Evolutionary conservation across 2,888 invertebrate species (phyloP).

Genomic region (Oxycera nigricornis): DNA sequence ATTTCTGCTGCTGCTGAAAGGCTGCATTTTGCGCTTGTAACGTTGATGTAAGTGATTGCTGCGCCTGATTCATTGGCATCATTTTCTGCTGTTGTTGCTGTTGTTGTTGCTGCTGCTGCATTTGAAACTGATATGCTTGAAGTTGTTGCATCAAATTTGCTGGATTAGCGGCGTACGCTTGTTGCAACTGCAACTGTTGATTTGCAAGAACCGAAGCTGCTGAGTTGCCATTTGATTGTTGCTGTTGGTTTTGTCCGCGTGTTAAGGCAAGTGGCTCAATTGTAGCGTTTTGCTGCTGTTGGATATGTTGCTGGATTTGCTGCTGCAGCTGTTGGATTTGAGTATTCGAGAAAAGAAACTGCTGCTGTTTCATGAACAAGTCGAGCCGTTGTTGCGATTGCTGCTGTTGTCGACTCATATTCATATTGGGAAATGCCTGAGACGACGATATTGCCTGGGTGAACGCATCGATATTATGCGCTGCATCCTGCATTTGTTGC

Average conservation of each 20-base stretch:
- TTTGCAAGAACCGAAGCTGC: conserved; percentile 49
- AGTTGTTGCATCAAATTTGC: conserved; percentile 55
- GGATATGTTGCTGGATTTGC: conserved; percentile 52
- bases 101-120: conserved; percentile 65
- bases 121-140: conserved; percentile 54
- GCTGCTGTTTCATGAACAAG: conserved; percentile 52
- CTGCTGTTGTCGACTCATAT: conserved; percentile 52
- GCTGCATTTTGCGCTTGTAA: conserved; percentile 60
- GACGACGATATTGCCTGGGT: conserved; percentile 51
- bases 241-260: conserved; percentile 55
- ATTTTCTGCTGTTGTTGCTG: conserved; percentile 54
- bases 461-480: conserved; percentile 53
- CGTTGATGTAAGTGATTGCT: conserved; percentile 23
- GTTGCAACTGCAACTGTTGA: conserved; percentile 55
- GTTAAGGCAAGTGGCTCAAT: conserved; percentile 55
- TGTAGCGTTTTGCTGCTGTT: conserved; percentile 49
- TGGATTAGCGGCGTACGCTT: conserved; percentile 50
- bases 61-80: conserved; percentile 47
- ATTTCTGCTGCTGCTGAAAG: conserved; percentile 53
- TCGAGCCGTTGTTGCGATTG: conserved; percentile 52
- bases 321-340: conserved; percentile 54
- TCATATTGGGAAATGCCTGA: conserved; percentile 50
- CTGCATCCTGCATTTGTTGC: conserved; percentile 56
- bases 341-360: conserved; percentile 50
- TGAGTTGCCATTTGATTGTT: conserved; percentile 54